phyloP scores from a whole-genome alignment of 2,888 invertebrate genomes.

The Hofmannophila pseudospretella region DNA sequence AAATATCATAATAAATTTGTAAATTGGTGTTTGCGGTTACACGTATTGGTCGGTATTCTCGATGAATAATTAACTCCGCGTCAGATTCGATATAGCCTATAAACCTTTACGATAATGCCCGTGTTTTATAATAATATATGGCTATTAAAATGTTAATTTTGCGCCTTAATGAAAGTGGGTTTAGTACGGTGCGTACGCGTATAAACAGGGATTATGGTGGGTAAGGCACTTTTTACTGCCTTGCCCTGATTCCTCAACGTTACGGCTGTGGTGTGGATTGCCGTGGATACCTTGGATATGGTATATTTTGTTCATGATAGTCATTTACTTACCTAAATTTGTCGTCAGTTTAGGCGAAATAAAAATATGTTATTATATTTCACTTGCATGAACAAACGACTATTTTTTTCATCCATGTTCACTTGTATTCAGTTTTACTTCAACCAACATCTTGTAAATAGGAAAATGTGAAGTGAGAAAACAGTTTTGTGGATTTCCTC shows the following conservation, averaged over 20 bases:
- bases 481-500: no score
- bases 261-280: constrained; percentile 27
- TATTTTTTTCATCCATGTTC: no score
- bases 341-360: no score
- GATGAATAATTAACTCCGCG: constrained; percentile 40
- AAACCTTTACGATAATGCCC: constrained; percentile 48
- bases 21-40: constrained; percentile 11
- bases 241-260: constrained; percentile 49
- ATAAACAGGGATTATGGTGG: constrained; percentile 61
- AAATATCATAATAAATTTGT: constrained; percentile 1
- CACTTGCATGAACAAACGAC: no score
- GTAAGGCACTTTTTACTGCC: constrained; percentile 60
- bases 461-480: no score
- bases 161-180: constrained; percentile 67
- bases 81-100: constrained; percentile 38
- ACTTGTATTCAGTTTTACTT: no score
- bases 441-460: no score
- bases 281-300: constrained; percentile 15
- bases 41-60: constrained; percentile 19
- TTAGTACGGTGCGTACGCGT: constrained; percentile 58
- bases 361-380: no score
- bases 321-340: constrained; percentile 14
- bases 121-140: constrained; percentile 67
- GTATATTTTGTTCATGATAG: constrained; percentile 10
- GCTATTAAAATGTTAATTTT: constrained; percentile 74